A percentile compares a stretch with the other conserved stretches of the same genome.
These are phyloP conservation scores for Ecdyonurus torrentis DNA, from an alignment of 2,888 invertebrate genomes.

Conservation along the genomic window DNA sequence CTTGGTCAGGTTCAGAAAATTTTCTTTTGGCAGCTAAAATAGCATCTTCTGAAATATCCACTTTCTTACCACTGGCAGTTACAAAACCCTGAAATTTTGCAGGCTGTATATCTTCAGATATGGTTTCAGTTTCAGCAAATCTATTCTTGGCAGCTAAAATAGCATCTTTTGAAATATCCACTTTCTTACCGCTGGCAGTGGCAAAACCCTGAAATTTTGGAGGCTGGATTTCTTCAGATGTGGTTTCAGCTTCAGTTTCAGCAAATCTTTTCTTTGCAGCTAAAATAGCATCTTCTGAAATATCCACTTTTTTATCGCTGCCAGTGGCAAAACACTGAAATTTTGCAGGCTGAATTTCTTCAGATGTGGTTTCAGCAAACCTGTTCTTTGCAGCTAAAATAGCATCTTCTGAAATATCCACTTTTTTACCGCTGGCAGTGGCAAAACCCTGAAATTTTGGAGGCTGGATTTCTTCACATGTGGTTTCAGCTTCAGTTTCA, in stretches of 20 bases:
- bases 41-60: slow-evolving; percentile 16
- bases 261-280: slow-evolving; percentile 4
- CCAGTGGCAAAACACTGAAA: slow-evolving; percentile 13
- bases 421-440: slow-evolving; percentile 17
- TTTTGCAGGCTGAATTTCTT: not conserved
- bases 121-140: slow-evolving; percentile 23
- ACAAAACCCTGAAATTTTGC: slow-evolving; percentile 12
- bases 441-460: slow-evolving; percentile 13
- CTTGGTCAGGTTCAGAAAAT: not conserved
- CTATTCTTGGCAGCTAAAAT: slow-evolving; percentile 18
- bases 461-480: not conserved
- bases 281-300: not conserved
- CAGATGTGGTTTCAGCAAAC: not conserved
- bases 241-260: slow-evolving; percentile 21
- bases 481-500: not conserved
- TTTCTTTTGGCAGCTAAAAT: slow-evolving; percentile 12
- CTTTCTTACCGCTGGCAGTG: slow-evolving; percentile 26
- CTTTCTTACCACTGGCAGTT: slow-evolving; percentile 17
- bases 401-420: slow-evolving; percentile 16
- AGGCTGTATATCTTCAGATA: not conserved
- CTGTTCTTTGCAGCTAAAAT: slow-evolving; percentile 12
- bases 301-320: slow-evolving; percentile 15
- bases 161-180: slow-evolving; percentile 27
- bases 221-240: too few species aligned
- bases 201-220: slow-evolving; percentile 10